These are phyloP conservation scores for Hypsopygia costalis DNA, from an alignment of 2,888 invertebrate genomes.

Conservation along the genomic window DNA sequence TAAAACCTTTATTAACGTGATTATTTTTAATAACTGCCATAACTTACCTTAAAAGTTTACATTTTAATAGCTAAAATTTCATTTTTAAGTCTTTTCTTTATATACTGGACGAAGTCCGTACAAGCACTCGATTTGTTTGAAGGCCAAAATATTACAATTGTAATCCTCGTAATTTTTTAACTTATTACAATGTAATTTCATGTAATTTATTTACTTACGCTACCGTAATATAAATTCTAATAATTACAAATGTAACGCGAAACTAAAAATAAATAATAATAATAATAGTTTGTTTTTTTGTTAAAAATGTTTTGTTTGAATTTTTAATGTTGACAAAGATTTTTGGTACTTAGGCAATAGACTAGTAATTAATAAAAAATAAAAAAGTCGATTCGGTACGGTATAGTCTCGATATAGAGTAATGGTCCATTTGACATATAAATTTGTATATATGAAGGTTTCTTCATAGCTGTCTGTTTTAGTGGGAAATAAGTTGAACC, in stretches of 20 bases:
- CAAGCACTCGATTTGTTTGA: constrained; percentile 65
- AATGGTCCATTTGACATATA: too few species aligned
- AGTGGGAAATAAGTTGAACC: too few species aligned
- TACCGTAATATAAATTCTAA: constrained; percentile 17
- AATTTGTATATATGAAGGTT: too few species aligned
- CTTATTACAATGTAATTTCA: constrained; percentile 13
- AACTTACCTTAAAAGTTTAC: too few species aligned
- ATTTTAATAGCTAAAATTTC: constrained; percentile 40
- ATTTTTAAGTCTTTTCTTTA: constrained; percentile 70
- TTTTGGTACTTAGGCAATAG: neutral
- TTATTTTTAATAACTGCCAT: too few species aligned
- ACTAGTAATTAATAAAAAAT: neutral
- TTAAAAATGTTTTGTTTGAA: constrained; percentile 8
- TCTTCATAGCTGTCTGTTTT: too few species aligned
- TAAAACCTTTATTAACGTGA: too few species aligned
- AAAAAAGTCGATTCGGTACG: neutral
- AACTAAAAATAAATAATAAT: constrained; percentile 16
- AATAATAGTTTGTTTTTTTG: neutral
- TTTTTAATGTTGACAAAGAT: neutral
- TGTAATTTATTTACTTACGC: constrained; percentile 11
- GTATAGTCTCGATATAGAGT: too few species aligned
- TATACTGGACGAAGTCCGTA: constrained; percentile 60
- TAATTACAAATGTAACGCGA: constrained; percentile 11
- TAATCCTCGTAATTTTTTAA: neutral
- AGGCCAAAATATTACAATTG: constrained; percentile 51